Evolutionary conservation across 1,140 invertebrate species (phyloP), one percentile per base, ranked within the genome.

Genomic region (Ceratitis capitata): DNA sequence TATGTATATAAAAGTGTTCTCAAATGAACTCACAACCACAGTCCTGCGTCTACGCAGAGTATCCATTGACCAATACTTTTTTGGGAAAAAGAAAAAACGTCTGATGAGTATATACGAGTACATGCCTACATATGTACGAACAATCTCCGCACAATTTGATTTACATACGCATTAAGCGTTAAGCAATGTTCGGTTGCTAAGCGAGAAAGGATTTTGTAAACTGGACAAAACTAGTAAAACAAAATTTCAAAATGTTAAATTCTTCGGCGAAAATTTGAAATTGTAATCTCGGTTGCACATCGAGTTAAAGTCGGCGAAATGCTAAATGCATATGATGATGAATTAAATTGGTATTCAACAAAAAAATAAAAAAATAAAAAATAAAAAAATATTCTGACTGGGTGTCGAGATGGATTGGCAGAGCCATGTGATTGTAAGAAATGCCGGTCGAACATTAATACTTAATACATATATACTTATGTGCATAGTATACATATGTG

Each of bases 111-210:
- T 12, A 69, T 69, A 32, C 14, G 16, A 35, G 32, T 32, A 6
- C 32, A 32, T 53, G 14, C 12, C 12, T 19, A 64, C 23, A 61
- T 12, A 35, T 5, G 5, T 69, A 69, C 19, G 32, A 35, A 69
- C 32, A 19, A 35, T 69, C 16, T 39, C 23, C 3, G 26, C 12
- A 58, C 10, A 29, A 32, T 84, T 42, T 3, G 32, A 35, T 29
- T 53, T 78, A 58, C 74, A 58, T 3, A 85, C n/a, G 6, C 26
- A 86, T n/a, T 84, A 83, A 29, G 6, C 26, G 85, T n/a, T 84
- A 83, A 42, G 42, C 85, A 53, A 39, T 69, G 29, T 1, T 39
- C 39, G 61, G 29, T 39, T 69, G 29, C 61, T 29, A 69, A 69
- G 61, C 61, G 16, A n/a, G n/a, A 69, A 69, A 69, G 61, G 32